A percentile compares a stretch with the other conserved stretches of the same genome.
phyloP scores from a whole-genome alignment of 2,888 invertebrate genomes.

The Helicoverpa assulta region DNA sequence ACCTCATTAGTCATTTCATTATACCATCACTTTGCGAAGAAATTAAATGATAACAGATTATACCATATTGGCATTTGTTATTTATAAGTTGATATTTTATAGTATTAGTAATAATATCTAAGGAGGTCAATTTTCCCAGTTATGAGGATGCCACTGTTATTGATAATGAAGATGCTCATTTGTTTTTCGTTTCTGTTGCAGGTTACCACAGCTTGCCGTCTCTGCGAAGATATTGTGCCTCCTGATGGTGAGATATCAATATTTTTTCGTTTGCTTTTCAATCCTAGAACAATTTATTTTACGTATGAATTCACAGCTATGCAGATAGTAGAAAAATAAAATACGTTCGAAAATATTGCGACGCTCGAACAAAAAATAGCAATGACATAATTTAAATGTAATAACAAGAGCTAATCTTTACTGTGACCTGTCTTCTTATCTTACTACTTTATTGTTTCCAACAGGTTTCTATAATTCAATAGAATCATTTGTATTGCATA shows the following conservation, averaged over 20 bases:
- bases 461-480: conserved; percentile 42
- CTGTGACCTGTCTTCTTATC: conserved; percentile 48
- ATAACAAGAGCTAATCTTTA: conserved; percentile 37
- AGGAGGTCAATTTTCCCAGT: neutral
- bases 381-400: conserved; percentile 36
- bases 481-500: conserved; percentile 41
- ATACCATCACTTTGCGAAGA: neutral
- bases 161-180: conserved; percentile 6
- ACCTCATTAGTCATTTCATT: neutral
- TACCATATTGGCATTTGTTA: too few species aligned
- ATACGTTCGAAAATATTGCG: conserved; percentile 5
- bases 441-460: conserved; percentile 39
- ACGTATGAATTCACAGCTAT: neutral
- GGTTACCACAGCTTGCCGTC: conserved; percentile 97
- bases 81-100: too few species aligned
- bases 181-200: conserved; percentile 86
- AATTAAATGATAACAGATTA: neutral
- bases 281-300: neutral
- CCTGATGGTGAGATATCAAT: conserved; percentile 93
- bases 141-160: neutral
- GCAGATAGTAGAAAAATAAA: neutral
- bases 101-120: too few species aligned
- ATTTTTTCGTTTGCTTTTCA: neutral
- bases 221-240: conserved; percentile 97
- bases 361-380: conserved; percentile 31